These are phyloP conservation scores for Dendrolimus punctatus DNA, from an alignment of 1,140 invertebrate species.

Conservation along the genomic window DNA sequence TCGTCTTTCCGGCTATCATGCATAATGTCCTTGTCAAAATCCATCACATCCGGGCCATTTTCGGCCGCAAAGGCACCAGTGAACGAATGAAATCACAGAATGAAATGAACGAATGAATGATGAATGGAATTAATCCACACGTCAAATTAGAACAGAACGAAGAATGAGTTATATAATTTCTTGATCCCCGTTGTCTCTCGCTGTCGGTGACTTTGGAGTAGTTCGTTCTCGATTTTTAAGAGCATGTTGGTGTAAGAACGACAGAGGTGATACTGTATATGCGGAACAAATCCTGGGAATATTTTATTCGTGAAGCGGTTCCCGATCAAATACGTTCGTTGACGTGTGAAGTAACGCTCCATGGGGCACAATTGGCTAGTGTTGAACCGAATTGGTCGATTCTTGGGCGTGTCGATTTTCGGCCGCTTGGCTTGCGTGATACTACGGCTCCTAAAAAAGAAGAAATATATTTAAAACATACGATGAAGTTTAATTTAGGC, in stretches of 20 bases:
- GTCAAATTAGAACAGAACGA: slow-evolving; percentile 84
- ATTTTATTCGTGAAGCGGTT: slow-evolving; percentile 49
- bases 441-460: slow-evolving; percentile 55
- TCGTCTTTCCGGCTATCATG: slow-evolving; percentile 51
- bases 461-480: too few relatives aligned
- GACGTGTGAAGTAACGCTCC: slow-evolving; percentile 38
- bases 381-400: slow-evolving; percentile 22
- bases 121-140: slow-evolving; percentile 13
- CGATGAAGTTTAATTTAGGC: too few relatives aligned
- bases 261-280: slow-evolving; percentile 53
- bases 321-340: slow-evolving; percentile 46
- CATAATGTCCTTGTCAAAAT: slow-evolving; percentile 48
- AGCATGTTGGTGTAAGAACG: slow-evolving; percentile 71
- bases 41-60: slow-evolving; percentile 52
- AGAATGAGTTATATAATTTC: slow-evolving; percentile 88
- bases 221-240: slow-evolving; percentile 78
- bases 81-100: slow-evolving; percentile 52
- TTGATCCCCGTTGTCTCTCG: slow-evolving; percentile 86
- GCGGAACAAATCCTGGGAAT: slow-evolving; percentile 35
- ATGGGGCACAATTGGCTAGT: slow-evolving; percentile 33
- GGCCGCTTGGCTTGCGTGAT: slow-evolving; percentile 18
- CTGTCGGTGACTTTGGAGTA: slow-evolving; percentile 84
- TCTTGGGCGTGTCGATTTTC: slow-evolving; percentile 11
- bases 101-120: slow-evolving; percentile 42
- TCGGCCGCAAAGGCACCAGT: slow-evolving; percentile 12